Conservation (phyloP, 2,888 invertebrate genomes). For the Drosophila subquinaria region DNA sequence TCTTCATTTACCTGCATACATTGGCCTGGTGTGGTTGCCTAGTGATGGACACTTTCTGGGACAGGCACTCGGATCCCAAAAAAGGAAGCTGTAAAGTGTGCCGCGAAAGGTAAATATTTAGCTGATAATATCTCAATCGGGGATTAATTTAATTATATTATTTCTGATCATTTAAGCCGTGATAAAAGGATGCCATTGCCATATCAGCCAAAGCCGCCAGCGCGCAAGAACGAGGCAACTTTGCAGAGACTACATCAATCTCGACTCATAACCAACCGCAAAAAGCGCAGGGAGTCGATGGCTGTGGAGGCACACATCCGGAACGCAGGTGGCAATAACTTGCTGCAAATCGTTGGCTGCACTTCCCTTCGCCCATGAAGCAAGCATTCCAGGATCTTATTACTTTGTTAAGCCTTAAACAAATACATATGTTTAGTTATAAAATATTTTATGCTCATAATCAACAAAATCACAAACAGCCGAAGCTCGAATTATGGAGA, state of each 20-base stretch:
- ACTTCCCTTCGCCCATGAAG: neutral
- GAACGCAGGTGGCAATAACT: neutral
- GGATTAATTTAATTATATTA: neutral
- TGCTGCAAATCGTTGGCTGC: neutral
- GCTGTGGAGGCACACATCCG: neutral
- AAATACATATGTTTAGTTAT: too few relatives aligned
- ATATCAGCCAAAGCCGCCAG: conserved; percentile 42
- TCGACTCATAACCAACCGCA: conserved; percentile 13
- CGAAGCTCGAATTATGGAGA: too few relatives aligned
- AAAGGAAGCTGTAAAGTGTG: conserved; percentile 28
- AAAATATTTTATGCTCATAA: neutral
- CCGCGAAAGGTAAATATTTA: conserved; percentile 24
- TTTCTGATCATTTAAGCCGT: conserved; percentile 29
- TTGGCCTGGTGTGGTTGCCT: conserved; percentile 45
- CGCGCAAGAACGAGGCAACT: conserved; percentile 18
- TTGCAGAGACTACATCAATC: conserved; percentile 5
- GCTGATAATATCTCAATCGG: too few relatives aligned
- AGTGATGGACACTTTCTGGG: conserved; percentile 35
- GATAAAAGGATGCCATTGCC: conserved; percentile 23
- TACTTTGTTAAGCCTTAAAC: neutral
- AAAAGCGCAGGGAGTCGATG: conserved; percentile 17
- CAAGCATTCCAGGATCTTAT: neutral
- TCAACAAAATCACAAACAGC: neutral
- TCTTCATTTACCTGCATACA: conserved; percentile 49
- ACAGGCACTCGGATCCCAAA: conserved; percentile 29